A percentile compares a stretch with the other conserved stretches of the same genome.
Evolutionary conservation across 2,888 invertebrate species (phyloP).

Genomic region (Lydus trimaculatus): DNA sequence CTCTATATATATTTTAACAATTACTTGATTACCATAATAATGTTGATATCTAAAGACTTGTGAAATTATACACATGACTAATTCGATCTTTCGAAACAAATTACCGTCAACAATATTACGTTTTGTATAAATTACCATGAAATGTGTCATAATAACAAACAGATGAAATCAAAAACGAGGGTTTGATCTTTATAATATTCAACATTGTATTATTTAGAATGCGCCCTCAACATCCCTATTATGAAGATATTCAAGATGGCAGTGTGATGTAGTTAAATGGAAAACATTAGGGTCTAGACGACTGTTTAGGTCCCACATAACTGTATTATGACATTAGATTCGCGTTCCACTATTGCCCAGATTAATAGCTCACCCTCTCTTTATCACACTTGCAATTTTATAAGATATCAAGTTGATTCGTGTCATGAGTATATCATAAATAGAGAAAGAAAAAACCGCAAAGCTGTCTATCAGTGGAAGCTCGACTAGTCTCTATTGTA

Average conservation of each 20-base stretch:
- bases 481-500: conserved; percentile 2
- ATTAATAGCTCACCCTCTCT: conserved; percentile 48
- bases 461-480: conserved; percentile 17
- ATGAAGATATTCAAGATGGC: conserved; percentile 34
- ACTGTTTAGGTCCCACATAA: conserved; percentile 48
- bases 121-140: conserved; percentile 27
- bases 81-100: conserved; percentile 18
- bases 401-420: background rate
- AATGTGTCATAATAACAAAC: conserved; percentile 28
- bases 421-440: background rate
- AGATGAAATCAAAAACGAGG: conserved; percentile 28
- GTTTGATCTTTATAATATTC: conserved; percentile 25
- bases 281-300: conserved; percentile 34
- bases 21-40: conserved; percentile 3
- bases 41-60: conserved; percentile 1
- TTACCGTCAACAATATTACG: conserved; percentile 17
- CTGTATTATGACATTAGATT: conserved; percentile 54
- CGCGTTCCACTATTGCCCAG: conserved; percentile 45
- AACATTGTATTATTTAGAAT: conserved; percentile 18
- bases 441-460: background rate
- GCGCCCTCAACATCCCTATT: conserved; percentile 26
- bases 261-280: conserved; percentile 29
- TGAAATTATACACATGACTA: conserved; percentile 11
- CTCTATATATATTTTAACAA: background rate
- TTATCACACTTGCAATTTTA: background rate